A percentile compares a stretch with the other conserved stretches of the same genome.
Evolutionary conservation across 1,140 invertebrate species (phyloP).

Genomic region (Linepithema humile): DNA sequence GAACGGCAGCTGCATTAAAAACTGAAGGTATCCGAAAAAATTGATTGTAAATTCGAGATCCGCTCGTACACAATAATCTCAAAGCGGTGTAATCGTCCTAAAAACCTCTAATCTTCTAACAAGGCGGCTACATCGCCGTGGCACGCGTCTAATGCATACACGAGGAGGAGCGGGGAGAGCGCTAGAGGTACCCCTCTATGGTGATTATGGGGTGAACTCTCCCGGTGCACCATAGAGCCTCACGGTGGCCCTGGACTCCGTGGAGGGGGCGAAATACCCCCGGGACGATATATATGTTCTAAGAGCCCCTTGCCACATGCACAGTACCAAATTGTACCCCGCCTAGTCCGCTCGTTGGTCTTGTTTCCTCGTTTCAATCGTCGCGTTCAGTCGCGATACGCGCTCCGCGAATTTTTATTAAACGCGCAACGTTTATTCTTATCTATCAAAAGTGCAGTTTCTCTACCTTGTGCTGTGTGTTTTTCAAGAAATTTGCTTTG

Average conservation of each 20-base stretch:
- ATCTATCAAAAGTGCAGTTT: neutral
- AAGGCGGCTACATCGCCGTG: conserved; percentile 73
- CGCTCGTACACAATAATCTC: conserved; percentile 63
- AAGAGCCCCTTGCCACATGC: conserved; percentile 75
- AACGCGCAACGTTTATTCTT: neutral
- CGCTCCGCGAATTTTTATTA: neutral
- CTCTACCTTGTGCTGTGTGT: neutral
- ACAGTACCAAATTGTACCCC: conserved; percentile 81
- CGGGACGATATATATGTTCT: conserved; percentile 79
- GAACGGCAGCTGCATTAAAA: no score
- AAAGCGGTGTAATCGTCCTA: conserved; percentile 80
- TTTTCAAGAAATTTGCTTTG: neutral
- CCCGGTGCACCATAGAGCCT: conserved; percentile 77
- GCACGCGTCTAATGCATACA: conserved; percentile 77
- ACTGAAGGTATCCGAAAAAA: no score
- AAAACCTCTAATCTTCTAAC: conserved; percentile 83
- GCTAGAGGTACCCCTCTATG: conserved; percentile 72
- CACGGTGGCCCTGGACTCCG: conserved; percentile 55
- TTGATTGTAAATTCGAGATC: conserved; percentile 5
- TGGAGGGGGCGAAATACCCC: conserved; percentile 78
- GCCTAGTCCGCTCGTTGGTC: conserved; percentile 66
- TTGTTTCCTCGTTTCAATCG: conserved; percentile 57
- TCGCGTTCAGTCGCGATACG: neutral
- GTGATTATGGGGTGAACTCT: conserved; percentile 80
- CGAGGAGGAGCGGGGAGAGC: conserved; percentile 64